Evolutionary conservation across 2,888 invertebrate genomes (phyloP).

Genomic region (Stenoptilia bipunctidactyla): DNA sequence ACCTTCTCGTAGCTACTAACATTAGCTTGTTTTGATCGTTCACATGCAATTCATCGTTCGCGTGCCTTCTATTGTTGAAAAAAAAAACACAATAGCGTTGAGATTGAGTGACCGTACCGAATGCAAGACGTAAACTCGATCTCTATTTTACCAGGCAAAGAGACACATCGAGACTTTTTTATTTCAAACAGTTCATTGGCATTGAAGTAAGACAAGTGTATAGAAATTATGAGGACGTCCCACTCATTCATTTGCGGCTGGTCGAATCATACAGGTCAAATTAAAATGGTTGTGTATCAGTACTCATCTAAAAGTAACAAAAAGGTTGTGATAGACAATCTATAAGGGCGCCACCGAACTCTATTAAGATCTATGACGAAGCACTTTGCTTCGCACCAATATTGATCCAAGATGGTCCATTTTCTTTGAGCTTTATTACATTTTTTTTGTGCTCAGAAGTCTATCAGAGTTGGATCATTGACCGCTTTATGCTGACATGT

Average conservation of each 20-base stretch:
- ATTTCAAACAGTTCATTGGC: neutral
- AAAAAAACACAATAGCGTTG: neutral
- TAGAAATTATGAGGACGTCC: neutral
- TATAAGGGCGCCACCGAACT: constrained; percentile 67
- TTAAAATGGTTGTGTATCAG: constrained; percentile 17
- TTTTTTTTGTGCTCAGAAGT: constrained; percentile 34
- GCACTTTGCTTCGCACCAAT: constrained; percentile 63
- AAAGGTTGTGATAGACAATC: constrained; percentile 54
- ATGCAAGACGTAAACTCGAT: neutral
- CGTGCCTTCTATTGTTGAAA: neutral
- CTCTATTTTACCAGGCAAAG: neutral
- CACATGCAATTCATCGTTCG: constrained; percentile 1
- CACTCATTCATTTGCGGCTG: neutral
- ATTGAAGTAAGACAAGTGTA: neutral
- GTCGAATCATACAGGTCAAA: neutral
- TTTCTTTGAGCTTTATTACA: constrained; percentile 59
- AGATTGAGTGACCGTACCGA: neutral
- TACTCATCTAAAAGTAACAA: constrained; percentile 67
- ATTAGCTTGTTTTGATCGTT: neutral
- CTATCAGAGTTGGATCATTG: neutral
- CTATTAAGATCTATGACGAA: constrained; percentile 69
- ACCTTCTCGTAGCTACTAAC: neutral
- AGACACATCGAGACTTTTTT: neutral
- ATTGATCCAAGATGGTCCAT: constrained; percentile 66
- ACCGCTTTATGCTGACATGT: constrained; percentile 1